Percentiles rank a stretch among this genome's conserved stretches.
These are phyloP conservation scores for Leuciscus waleckii DNA, from an alignment of 2,797 vertebrate genomes.

Conservation along the genomic window DNA sequence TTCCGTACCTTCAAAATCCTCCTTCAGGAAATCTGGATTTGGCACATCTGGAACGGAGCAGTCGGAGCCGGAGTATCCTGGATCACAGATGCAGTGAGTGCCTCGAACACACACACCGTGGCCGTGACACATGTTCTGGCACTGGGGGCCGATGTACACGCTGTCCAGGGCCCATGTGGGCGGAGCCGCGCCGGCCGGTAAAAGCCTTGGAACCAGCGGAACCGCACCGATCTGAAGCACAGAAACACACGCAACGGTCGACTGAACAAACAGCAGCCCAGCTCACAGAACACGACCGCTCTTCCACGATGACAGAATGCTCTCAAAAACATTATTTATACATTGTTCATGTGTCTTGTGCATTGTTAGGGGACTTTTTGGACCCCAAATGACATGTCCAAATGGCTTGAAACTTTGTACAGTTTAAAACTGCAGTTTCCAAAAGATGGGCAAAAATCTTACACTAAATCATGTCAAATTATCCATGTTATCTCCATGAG, in stretches of 20 bases:
- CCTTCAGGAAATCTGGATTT: conserved; percentile 96
- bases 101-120: conserved; percentile 92
- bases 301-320: too few species aligned
- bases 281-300: too few species aligned
- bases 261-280: neutral
- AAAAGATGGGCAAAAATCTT: too few species aligned
- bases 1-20: conserved; percentile 96
- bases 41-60: conserved; percentile 90
- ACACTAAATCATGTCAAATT: too few species aligned
- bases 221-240: conserved; percentile 84
- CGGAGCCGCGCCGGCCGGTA: conserved; percentile 86
- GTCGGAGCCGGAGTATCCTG: conserved; percentile 88
- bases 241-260: neutral
- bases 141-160: conserved; percentile 94
- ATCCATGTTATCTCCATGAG: too few species aligned
- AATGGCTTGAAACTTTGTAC: too few species aligned
- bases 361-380: too few species aligned
- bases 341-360: too few species aligned
- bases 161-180: conserved; percentile 97
- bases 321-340: too few species aligned
- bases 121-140: conserved; percentile 95
- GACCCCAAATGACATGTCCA: too few species aligned
- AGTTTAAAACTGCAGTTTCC: too few species aligned
- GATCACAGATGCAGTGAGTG: conserved; percentile 90
- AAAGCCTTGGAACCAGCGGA: conserved; percentile 99